A percentile compares a stretch with the other conserved stretches of the same genome.
phyloP scores from a whole-genome alignment of 2,797 vertebrate species.

The Hemitrygon akajei region DNA sequence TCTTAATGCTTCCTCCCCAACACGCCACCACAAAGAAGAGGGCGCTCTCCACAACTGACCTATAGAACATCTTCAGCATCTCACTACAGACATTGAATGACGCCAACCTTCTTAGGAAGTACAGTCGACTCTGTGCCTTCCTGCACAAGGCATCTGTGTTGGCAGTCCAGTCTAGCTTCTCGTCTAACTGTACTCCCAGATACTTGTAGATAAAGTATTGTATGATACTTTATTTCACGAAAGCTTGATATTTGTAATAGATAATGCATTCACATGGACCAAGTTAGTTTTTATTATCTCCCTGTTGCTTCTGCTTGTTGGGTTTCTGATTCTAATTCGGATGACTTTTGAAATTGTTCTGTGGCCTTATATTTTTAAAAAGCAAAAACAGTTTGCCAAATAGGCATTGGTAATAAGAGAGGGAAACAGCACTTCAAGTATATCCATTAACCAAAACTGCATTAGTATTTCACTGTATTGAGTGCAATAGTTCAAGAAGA shows the following conservation, averaged over 20 bases:
- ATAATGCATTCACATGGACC: background rate
- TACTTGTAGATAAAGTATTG: too few species aligned
- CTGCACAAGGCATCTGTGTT: too few species aligned
- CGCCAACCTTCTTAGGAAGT: too few species aligned
- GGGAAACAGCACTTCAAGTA: background rate
- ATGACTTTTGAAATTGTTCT: background rate
- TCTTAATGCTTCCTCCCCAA: too few species aligned
- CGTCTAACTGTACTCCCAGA: too few species aligned
- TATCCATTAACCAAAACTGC: background rate
- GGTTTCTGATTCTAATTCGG: background rate
- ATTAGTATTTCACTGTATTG: background rate
- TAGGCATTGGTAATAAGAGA: background rate
- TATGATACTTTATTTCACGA: background rate
- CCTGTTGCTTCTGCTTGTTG: background rate
- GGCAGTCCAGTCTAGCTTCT: too few species aligned
- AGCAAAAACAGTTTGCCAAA: background rate
- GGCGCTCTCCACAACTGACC: too few species aligned
- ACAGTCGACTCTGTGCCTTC: too few species aligned
- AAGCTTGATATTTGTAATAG: background rate
- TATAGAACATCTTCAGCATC: too few species aligned
- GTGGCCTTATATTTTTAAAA: background rate
- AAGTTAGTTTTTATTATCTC: background rate
- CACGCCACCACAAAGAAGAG: too few species aligned
- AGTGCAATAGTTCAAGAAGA: too few species aligned
- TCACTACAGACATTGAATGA: too few species aligned